A percentile compares a stretch with the other conserved stretches of the same genome.
These are phyloP conservation scores for Gastracanthus pulcherrimus DNA, from an alignment of 2,888 invertebrate genomes.

Conservation along the genomic window DNA sequence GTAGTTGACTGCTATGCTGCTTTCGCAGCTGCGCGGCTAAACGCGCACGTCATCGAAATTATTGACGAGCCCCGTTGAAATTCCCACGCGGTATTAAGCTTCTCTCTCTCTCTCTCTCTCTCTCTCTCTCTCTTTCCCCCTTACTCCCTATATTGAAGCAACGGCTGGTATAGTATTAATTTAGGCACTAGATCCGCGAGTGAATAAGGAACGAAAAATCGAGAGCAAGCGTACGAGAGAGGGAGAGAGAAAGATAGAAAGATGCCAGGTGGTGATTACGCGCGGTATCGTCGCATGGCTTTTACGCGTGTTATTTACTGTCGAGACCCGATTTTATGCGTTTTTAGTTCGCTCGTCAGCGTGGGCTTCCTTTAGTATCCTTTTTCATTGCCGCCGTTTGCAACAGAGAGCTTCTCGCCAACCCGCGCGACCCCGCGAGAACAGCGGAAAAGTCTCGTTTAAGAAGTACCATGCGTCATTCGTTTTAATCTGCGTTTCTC, in stretches of 20 bases:
- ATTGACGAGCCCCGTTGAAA: slow-evolving; percentile 31
- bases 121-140: too few relatives aligned
- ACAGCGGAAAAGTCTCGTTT: not conserved
- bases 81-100: not conserved
- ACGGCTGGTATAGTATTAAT: not conserved
- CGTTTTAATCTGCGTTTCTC: slow-evolving; percentile 26
- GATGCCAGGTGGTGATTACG: slow-evolving; percentile 1
- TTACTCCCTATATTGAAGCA: too few relatives aligned
- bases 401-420: too few relatives aligned
- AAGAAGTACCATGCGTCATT: not conserved
- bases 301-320: slow-evolving; percentile 16
- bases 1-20: too few relatives aligned
- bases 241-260: not conserved
- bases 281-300: not conserved
- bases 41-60: slow-evolving; percentile 47
- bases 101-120: too few relatives aligned
- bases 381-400: not conserved
- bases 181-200: not conserved
- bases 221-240: not conserved
- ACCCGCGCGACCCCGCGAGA: not conserved
- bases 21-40: slow-evolving; percentile 43
- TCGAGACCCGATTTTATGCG: not conserved
- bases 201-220: not conserved
- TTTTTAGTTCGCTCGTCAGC: not conserved
- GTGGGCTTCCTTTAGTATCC: not conserved